These are phyloP conservation scores for Athene noctua DNA, from an alignment of 2,113 vertebrate species.

Conservation along the genomic window DNA sequence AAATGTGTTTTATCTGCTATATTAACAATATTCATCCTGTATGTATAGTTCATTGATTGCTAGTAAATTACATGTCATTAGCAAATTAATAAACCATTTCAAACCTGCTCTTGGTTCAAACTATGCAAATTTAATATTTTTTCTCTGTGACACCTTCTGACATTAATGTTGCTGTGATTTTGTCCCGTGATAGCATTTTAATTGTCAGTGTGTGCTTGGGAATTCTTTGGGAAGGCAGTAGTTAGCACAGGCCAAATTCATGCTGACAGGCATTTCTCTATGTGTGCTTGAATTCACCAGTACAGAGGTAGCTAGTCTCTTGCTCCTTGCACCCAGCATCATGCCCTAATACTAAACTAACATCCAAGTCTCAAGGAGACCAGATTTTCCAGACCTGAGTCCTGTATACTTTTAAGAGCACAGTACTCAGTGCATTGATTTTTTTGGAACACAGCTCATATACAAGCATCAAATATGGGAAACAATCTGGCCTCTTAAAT, in stretches of 20 bases:
- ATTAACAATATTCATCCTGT: background rate
- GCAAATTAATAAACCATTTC: background rate
- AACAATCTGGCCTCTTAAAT: background rate
- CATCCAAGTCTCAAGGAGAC: background rate
- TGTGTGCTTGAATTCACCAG: background rate
- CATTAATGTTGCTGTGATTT: background rate
- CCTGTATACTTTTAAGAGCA: fast-evolving
- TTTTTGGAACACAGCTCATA: background rate
- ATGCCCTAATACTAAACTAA: background rate
- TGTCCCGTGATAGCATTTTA: background rate
- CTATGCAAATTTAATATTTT: background rate
- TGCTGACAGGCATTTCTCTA: background rate
- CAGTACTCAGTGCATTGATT: background rate
- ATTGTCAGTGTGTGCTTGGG: background rate
- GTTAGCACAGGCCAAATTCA: background rate
- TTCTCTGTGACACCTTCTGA: background rate
- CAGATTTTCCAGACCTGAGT: background rate
- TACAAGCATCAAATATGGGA: background rate
- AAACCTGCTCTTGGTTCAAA: background rate
- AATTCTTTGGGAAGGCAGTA: background rate
- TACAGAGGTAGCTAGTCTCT: background rate
- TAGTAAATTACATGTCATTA: background rate
- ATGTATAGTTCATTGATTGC: background rate
- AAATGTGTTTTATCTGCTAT: background rate
- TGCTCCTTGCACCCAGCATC: background rate